These are phyloP conservation scores for Drosophila picticornis DNA, from an alignment of 2,888 invertebrate genomes.

Conservation along the genomic window DNA sequence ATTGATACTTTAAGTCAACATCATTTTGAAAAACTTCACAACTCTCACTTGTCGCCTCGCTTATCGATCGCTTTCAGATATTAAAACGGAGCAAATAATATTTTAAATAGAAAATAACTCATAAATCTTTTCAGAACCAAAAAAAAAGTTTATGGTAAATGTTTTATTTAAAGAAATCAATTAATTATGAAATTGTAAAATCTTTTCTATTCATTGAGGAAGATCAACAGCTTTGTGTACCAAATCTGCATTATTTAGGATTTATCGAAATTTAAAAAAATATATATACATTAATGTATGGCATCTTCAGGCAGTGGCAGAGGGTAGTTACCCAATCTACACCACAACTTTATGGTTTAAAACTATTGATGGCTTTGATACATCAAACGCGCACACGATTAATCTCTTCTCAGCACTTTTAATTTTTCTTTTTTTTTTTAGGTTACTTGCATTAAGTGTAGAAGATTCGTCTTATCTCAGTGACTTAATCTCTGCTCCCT, in stretches of 20 bases:
- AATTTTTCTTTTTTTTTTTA: too few relatives aligned
- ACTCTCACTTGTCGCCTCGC: too few relatives aligned
- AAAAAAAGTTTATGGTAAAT: background rate
- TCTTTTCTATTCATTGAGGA: background rate
- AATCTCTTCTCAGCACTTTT: background rate
- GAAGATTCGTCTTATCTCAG: too few relatives aligned
- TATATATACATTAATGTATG: background rate
- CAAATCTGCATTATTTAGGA: background rate
- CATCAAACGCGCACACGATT: background rate
- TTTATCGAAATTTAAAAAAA: background rate
- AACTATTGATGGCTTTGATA: background rate
- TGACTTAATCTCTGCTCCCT: background rate
- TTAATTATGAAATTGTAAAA: background rate
- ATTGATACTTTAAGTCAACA: background rate
- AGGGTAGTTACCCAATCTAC: background rate
- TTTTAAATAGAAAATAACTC: too few relatives aligned
- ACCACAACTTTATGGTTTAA: background rate
- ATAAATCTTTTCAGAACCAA: background rate
- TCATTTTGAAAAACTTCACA: background rate
- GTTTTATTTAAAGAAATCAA: background rate
- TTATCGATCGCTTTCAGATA: too few relatives aligned
- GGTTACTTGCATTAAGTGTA: too few relatives aligned
- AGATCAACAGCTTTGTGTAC: background rate
- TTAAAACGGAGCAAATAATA: too few relatives aligned
- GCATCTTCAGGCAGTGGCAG: background rate